Evolutionary conservation across 2,797 vertebrate genomes (phyloP), one percentile per base, ranked within the genome.

Genomic region (Crenuchus spilurus): DNA sequence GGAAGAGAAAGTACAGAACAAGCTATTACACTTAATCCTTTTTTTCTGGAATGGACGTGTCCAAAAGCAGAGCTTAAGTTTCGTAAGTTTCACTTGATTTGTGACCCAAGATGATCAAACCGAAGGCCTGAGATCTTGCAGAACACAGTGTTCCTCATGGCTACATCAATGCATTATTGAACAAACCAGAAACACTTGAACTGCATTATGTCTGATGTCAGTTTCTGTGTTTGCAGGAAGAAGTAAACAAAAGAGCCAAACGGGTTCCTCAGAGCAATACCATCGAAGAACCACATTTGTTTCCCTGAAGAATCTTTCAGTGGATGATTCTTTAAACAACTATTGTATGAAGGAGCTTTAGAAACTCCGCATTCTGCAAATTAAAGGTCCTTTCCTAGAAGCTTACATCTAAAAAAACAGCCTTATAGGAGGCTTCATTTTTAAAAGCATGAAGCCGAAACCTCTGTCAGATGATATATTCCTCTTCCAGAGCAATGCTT

Each of bases 21-120:
- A 74, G 62, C 58, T 49, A 33, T 77, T 74, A 63, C 41, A 70
- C 62, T 55, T 67, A 64, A 54, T 74, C 46, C 52, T 26, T 48
- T 37, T 18, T 74, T 57, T 66, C 62, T 66, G 37, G 66, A 70
- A 66, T 64, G 51, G 7, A 46, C 16, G 39, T 24, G 11, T 63
- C 61, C 51, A 68, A 72, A 70, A 76, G 20, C 5, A 65, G 46
- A 39, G 39, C 62, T 49, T 39, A 62, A 16, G 20, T 69, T 51
- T 64, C 39, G 39, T 71, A 60, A 71, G 24, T 69, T 57, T 74
- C 30, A 33, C 9, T 66, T 73, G 70, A 70, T 30, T 64, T 69
- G 72, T 64, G 48, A 24, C 54, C 24, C 4, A 20, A 33, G 30
- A 54, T 69, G 62, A 78, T 64, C 49, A 65, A 78, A 70, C n/a